Evolutionary conservation across 2,888 invertebrate species (phyloP).

Genomic region (Trichopria drosophilae): DNA sequence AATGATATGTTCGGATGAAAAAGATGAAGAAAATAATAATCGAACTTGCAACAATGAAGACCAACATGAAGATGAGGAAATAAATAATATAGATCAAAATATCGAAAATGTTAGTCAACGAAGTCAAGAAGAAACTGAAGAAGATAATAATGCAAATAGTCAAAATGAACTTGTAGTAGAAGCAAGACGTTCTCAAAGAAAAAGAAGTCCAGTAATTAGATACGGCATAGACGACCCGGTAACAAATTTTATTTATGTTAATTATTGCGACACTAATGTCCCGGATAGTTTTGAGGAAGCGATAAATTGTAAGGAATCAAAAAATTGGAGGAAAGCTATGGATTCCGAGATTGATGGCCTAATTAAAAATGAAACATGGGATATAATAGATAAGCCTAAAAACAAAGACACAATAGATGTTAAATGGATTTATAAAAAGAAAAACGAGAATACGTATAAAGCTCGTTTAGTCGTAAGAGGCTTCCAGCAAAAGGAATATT

Average conservation of each 20-base stretch:
- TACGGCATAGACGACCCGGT: conserved; percentile 14
- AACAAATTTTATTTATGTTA: conserved; percentile 12
- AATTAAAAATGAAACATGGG: conserved; percentile 32
- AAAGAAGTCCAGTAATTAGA: conserved; percentile 10
- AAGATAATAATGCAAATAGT: no score
- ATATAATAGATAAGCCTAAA: conserved; percentile 19
- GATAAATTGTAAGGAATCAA: conserved; percentile 14
- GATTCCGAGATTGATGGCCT: conserved; percentile 25
- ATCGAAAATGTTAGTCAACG: no score
- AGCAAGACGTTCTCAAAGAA: conserved; percentile 8
- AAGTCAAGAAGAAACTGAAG: no score
- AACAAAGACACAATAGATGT: conserved; percentile 25
- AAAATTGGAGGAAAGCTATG: conserved; percentile 30
- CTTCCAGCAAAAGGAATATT: conserved; percentile 31
- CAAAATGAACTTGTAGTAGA: no score
- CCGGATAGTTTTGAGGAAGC: no score
- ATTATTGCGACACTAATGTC: conserved; percentile 14
- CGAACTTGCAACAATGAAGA: no score
- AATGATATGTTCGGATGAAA: no score
- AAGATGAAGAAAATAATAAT: no score
- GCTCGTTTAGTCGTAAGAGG: conserved; percentile 32
- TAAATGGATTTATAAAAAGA: conserved; percentile 31
- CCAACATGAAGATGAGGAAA: no score
- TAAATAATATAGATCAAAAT: no score
- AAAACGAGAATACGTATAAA: conserved; percentile 23